Conservation (phyloP, 2,113 vertebrate genomes). For the Polypterus bichir region DNA sequence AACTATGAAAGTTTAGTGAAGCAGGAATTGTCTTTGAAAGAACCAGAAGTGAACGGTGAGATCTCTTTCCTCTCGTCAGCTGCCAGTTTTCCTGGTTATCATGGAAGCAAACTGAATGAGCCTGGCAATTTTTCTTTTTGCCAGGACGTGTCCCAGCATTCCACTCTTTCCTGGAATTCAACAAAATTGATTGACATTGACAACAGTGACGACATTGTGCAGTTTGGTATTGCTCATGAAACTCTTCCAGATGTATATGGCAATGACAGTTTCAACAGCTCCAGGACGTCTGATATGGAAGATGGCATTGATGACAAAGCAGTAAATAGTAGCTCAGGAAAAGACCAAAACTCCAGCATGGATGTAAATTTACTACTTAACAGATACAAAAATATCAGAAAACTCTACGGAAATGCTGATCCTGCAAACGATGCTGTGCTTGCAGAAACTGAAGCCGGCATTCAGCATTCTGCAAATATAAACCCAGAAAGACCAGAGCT, state of each 20-base stretch:
- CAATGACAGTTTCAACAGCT: conserved; percentile 12
- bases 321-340: too few relatives aligned
- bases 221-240: conserved; percentile 33
- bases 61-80: too few relatives aligned
- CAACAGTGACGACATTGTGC: not conserved
- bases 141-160: not conserved
- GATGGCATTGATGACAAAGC: conserved; percentile 4
- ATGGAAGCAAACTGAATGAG: too few relatives aligned
- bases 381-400: too few relatives aligned
- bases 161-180: not conserved
- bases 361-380: too few relatives aligned
- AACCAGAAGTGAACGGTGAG: too few relatives aligned
- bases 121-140: not conserved
- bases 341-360: too few relatives aligned
- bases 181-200: conserved; percentile 4
- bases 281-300: not conserved
- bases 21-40: too few relatives aligned
- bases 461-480: too few relatives aligned
- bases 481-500: too few relatives aligned
- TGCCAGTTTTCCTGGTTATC: too few relatives aligned
- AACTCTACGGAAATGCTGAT: not conserved
- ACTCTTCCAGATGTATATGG: conserved; percentile 34
- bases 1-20: too few relatives aligned
- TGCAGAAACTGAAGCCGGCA: not conserved
- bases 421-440: conserved; percentile 6